A percentile compares a stretch with the other conserved stretches of the same genome.
These are phyloP conservation scores for Ernsta delagoae DNA, from an alignment of 2,888 invertebrate species.

Conservation along the genomic window DNA sequence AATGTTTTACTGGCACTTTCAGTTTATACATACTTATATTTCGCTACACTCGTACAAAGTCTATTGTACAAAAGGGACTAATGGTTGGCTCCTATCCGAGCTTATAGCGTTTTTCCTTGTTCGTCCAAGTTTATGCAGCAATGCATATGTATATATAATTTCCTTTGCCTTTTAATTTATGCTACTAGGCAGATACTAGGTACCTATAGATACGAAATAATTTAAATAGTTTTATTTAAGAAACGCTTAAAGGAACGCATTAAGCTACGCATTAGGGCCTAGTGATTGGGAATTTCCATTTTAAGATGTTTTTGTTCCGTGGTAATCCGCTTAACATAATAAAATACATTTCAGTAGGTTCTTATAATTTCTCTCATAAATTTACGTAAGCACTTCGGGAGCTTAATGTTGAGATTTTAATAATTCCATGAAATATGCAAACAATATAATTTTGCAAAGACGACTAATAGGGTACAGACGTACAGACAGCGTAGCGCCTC, in stretches of 20 bases:
- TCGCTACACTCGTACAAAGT: not conserved
- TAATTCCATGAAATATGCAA: not conserved
- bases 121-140: not conserved
- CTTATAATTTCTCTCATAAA: not conserved
- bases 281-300: no score
- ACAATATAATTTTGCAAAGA: not conserved
- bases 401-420: not conserved
- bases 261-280: no score
- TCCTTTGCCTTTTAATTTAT: no score
- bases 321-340: conserved; percentile 1
- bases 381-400: not conserved
- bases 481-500: not conserved
- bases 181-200: no score
- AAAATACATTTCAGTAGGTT: not conserved
- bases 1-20: not conserved
- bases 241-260: no score
- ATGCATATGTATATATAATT: not conserved
- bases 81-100: not conserved
- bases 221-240: no score
- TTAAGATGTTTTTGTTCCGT: no score
- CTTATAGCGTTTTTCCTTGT: not conserved
- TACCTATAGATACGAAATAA: no score
- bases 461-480: not conserved
- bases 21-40: not conserved
- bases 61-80: not conserved